Conservation (phyloP, 2,797 vertebrate genomes). For the Propithecus deckenii region DNA sequence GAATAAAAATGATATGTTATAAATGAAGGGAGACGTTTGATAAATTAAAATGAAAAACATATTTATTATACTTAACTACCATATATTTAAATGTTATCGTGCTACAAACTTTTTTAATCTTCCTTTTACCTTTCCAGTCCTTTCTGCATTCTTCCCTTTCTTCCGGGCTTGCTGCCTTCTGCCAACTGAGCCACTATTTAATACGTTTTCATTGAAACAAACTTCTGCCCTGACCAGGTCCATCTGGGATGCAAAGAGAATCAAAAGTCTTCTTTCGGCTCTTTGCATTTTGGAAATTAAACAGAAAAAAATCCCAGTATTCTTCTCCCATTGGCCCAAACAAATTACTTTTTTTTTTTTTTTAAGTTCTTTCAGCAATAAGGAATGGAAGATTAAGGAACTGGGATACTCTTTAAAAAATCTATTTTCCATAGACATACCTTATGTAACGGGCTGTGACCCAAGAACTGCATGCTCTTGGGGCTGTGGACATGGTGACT, state of each 20-base stretch:
- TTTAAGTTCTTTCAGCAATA: slow-evolving; percentile 55
- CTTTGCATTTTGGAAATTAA: slow-evolving; percentile 64
- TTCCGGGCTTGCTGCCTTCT: slow-evolving; percentile 52
- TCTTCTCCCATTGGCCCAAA: neutral
- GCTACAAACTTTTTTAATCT: slow-evolving; percentile 5
- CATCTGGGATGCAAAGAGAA: slow-evolving; percentile 59
- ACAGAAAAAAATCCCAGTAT: slow-evolving; percentile 70
- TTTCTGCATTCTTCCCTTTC: neutral
- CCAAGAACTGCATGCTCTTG: slow-evolving; percentile 70
- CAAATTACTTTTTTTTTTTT: slow-evolving; percentile 19
- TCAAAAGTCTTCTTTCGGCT: slow-evolving; percentile 59
- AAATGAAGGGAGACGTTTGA: slow-evolving; percentile 51
- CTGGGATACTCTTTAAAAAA: slow-evolving; percentile 67
- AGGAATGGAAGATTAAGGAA: slow-evolving; percentile 80
- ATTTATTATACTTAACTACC: slow-evolving; percentile 55
- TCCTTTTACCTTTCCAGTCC: neutral
- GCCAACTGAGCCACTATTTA: slow-evolving; percentile 41
- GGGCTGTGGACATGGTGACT: slow-evolving; percentile 76
- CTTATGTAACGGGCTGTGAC: slow-evolving; percentile 73
- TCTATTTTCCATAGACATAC: slow-evolving; percentile 71
- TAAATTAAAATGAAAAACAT: slow-evolving; percentile 56
- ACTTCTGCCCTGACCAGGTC: slow-evolving; percentile 29
- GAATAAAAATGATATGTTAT: slow-evolving; percentile 59
- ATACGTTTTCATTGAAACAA: slow-evolving; percentile 64
- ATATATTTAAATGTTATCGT: slow-evolving; percentile 55